Evolutionary conservation across 2,113 vertebrate genomes (phyloP), one percentile per base, ranked within the genome.

Genomic region (Euleptes europaea): DNA sequence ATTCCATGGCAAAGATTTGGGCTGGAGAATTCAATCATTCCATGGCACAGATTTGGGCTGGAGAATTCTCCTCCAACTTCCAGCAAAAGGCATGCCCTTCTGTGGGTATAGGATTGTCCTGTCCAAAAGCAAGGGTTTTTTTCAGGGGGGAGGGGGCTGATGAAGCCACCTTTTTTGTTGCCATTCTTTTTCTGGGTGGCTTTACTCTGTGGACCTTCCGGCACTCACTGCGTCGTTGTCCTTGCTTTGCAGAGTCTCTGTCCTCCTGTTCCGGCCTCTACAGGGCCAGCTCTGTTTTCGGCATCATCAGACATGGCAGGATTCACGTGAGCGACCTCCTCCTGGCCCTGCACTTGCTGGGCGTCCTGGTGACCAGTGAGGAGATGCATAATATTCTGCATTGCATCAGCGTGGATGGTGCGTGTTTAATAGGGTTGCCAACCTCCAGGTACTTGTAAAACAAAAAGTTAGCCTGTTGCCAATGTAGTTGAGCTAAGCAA

Each of bases 311-410:
- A 44, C 73, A 47, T 44, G 93, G 91, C 66, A 85, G 82, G 60
- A 84, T 93, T 84, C 84, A 89, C 5, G 78, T 92, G 78, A 93
- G 87, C 82, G 86, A 94, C 71, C 85, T 94, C 60, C 79, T 75
- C n/a, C 1, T 9, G 38, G 60, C 86, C 28, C 84, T 88, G 54
- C 8, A 7, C 2, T 65, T 19, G 35, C 78, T 94, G 78, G 88
- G 84, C 40, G 84, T 92, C 78, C 82, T 84, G 49, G 26, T 91
- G 44, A 92, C 42, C 83, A 78, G 90, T 54, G 83, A 67, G 78
- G 92, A 93, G 78, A 88, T 93, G 77, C 49, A 15, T 38, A 72
- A 83, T 71, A 69, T 82, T 70, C 82, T 94, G 13, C 90, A 72
- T 76, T 67, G 13, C 21, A 14, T 88, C 85, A 76, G 80, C 63